phyloP scores from a whole-genome alignment of 2,113 vertebrate species.

The Lepus europaeus region DNA sequence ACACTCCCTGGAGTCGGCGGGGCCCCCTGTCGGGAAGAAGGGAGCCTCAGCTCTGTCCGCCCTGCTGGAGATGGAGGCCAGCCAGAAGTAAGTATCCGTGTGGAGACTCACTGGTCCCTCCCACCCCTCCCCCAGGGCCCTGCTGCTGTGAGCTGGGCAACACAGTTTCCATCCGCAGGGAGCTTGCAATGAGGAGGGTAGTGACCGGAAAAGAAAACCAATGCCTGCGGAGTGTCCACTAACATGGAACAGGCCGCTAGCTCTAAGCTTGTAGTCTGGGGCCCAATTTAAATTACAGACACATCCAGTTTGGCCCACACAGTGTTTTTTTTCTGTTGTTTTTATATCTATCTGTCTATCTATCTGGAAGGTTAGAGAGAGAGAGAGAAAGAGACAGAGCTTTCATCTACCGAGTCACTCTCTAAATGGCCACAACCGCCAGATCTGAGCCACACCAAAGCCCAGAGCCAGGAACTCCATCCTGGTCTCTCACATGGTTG shows the following conservation, averaged over 20 bases:
- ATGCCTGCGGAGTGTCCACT: background rate
- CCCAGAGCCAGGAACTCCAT: too few relatives aligned
- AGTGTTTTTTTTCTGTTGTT: background rate
- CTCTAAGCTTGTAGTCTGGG: background rate
- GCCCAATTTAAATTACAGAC: background rate
- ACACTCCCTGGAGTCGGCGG: conserved; percentile 91
- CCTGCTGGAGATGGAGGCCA: conserved; percentile 97
- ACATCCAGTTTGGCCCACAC: background rate
- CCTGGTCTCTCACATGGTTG: too few relatives aligned
- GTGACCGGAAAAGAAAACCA: background rate
- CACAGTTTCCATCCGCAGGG: background rate
- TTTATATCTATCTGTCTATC: background rate
- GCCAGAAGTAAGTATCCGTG: conserved; percentile 93
- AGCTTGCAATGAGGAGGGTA: background rate
- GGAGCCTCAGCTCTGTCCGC: conserved; percentile 96
- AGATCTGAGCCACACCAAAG: too few relatives aligned
- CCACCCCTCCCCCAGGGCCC: background rate
- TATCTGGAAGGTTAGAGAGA: background rate
- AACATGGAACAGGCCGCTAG: conserved; percentile 20
- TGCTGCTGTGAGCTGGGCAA: background rate
- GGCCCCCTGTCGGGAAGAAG: conserved; percentile 94
- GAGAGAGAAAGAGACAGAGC: background rate
- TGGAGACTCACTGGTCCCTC: background rate
- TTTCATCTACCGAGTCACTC: background rate
- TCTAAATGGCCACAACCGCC: too few relatives aligned